These are phyloP conservation scores for Philaenus spumarius DNA, from an alignment of 1,140 invertebrate species.

Conservation along the genomic window DNA sequence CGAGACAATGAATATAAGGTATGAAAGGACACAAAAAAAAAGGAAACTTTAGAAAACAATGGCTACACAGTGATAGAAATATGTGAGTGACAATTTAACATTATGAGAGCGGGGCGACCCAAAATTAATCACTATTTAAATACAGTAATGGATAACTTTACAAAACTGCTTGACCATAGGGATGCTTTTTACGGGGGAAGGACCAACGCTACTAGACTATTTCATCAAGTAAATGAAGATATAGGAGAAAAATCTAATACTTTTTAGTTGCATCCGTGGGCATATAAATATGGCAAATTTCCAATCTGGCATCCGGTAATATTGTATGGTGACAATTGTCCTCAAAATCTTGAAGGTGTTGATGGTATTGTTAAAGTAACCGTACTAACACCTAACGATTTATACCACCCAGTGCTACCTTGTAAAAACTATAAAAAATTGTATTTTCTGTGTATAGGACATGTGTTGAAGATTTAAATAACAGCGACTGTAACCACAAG, in stretches of 20 bases:
- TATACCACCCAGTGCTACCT: constrained; percentile 34
- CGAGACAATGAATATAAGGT: no score
- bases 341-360: background rate
- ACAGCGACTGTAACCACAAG: constrained; percentile 29
- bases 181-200: background rate
- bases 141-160: no score
- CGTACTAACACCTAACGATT: constrained; percentile 31
- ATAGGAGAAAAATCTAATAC: background rate
- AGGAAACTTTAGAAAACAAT: no score
- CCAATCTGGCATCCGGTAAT: constrained; percentile 37
- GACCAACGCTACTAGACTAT: background rate
- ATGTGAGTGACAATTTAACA: no score
- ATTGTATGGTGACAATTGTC: constrained; percentile 25
- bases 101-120: no score
- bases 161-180: background rate
- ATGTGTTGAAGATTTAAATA: constrained; percentile 21
- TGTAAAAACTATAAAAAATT: constrained; percentile 28
- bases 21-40: no score
- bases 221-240: background rate
- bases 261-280: constrained; percentile 33
- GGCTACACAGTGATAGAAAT: no score
- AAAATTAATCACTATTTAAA: no score
- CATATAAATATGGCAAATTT: constrained; percentile 33
- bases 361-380: constrained; percentile 31
- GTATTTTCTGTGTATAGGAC: constrained; percentile 32